Evolutionary conservation across 2,113 vertebrate species (phyloP).

Genomic region (Todiramphus saurophagus): DNA sequence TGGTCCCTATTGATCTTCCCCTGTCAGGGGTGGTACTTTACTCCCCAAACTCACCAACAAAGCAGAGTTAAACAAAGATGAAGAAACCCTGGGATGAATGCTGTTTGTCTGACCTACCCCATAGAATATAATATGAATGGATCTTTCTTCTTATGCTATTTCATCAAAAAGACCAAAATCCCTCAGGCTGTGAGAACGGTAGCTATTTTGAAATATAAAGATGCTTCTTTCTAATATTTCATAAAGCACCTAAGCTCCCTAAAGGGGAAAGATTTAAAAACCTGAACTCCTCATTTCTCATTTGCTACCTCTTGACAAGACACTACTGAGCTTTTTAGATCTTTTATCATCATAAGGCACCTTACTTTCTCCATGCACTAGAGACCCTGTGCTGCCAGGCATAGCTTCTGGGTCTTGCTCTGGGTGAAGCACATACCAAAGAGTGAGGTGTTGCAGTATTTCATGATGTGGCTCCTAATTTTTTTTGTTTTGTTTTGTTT

Average conservation of each 20-base stretch:
- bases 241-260: conserved; percentile 13
- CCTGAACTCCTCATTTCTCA: conserved; percentile 19
- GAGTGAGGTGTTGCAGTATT: not conserved
- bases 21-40: not conserved
- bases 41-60: not conserved
- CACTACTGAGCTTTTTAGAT: not conserved
- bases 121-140: not conserved
- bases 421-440: not conserved
- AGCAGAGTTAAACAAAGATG: not conserved
- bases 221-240: not conserved
- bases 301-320: not conserved
- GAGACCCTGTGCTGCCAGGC: not conserved
- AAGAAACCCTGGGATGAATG: not conserved
- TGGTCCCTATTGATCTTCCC: not conserved
- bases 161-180: conserved; percentile 10
- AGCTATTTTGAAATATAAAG: conserved; percentile 20
- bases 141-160: not conserved
- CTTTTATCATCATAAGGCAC: conserved; percentile 1
- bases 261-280: conserved; percentile 31
- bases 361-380: not conserved
- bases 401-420: not conserved
- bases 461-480: not conserved
- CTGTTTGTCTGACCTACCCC: not conserved
- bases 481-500: not conserved
- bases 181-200: not conserved